phyloP scores from a whole-genome alignment of 2,888 invertebrate genomes.

The Phortica magna region DNA sequence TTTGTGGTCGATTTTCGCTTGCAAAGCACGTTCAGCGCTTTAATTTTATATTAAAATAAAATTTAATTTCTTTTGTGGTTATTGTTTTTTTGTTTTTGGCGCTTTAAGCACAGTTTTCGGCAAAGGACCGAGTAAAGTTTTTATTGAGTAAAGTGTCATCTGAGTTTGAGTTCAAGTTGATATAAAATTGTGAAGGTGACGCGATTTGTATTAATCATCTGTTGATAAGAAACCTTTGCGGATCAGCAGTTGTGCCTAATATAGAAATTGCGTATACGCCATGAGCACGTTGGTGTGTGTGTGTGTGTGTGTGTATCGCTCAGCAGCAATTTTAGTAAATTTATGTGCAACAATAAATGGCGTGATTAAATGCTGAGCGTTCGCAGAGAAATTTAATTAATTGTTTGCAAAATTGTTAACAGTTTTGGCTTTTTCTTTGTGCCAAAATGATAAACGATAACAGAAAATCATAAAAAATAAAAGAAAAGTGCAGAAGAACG shows the following conservation, averaged over 20 bases:
- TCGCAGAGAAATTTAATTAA: no score
- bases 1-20: not conserved
- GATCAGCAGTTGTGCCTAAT: not conserved
- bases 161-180: constrained; percentile 12
- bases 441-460: no score
- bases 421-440: no score
- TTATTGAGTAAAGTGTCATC: not conserved
- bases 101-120: not conserved
- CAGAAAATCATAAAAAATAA: no score
- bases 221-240: not conserved
- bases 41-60: constrained; percentile 22
- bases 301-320: no score
- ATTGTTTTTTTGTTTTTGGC: not conserved
- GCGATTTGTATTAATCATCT: not conserved
- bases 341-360: no score
- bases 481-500: no score
- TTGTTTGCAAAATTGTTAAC: no score
- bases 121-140: not conserved
- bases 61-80: constrained; percentile 21
- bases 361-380: no score
- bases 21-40: not conserved
- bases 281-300: no score
- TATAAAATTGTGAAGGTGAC: not conserved
- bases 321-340: no score
- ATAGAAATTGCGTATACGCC: not conserved